A percentile compares a stretch with the other conserved stretches of the same genome.
phyloP scores from a whole-genome alignment of 2,797 vertebrate genomes.

The Chelon labrosus region DNA sequence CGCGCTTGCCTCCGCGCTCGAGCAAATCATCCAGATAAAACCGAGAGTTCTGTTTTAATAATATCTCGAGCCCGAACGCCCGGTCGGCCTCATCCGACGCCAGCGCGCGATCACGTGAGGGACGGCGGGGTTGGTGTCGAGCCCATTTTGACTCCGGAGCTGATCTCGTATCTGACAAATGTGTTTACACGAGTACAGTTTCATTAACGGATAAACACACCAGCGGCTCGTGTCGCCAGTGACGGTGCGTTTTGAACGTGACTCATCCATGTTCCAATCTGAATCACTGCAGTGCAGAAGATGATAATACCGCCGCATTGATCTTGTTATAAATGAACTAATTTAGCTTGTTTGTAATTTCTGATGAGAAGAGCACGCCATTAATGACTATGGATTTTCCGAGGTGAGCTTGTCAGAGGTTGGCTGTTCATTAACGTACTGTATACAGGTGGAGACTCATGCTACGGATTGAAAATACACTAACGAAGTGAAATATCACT shows the following conservation, averaged over 20 bases:
- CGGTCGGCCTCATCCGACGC: constrained; percentile 15
- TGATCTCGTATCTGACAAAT: constrained; percentile 5
- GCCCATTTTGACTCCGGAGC: constrained; percentile 11
- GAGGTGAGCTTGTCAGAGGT: constrained; percentile 33
- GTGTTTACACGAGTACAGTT: neutral
- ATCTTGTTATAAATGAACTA: constrained; percentile 57
- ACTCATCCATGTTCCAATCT: neutral
- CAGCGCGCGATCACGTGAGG: constrained; percentile 16
- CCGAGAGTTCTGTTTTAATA: constrained; percentile 56
- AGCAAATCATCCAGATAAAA: constrained; percentile 54
- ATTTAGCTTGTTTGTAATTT: constrained; percentile 61
- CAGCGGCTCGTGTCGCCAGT: neutral
- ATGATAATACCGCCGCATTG: constrained; percentile 51
- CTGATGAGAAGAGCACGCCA: constrained; percentile 42
- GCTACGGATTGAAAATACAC: constrained; percentile 43
- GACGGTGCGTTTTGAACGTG: neutral
- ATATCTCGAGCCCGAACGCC: constrained; percentile 22
- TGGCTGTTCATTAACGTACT: constrained; percentile 55
- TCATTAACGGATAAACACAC: constrained; percentile 16
- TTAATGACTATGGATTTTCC: constrained; percentile 65
- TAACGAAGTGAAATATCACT: constrained; percentile 58
- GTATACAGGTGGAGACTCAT: constrained; percentile 8
- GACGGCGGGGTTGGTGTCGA: neutral
- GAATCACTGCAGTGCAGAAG: constrained; percentile 33
- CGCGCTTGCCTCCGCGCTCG: constrained; percentile 42